phyloP scores from a whole-genome alignment of 2,797 vertebrate species.

The Arnoldichthys spilopterus region DNA sequence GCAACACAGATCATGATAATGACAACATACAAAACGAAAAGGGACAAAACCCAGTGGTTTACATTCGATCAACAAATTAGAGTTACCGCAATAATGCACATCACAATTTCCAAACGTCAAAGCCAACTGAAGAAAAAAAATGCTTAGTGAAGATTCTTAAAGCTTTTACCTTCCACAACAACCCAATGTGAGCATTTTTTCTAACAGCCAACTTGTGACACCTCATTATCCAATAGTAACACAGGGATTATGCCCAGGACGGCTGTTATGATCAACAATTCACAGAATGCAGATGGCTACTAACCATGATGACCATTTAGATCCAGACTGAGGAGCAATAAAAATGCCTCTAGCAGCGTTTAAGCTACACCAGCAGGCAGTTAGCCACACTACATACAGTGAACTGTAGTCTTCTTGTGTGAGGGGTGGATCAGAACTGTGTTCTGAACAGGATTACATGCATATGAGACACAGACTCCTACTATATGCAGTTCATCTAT shows the following conservation, averaged over 20 bases:
- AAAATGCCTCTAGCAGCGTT: slow-evolving; percentile 7
- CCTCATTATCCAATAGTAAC: not conserved
- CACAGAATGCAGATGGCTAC: slow-evolving; percentile 20
- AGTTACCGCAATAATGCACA: slow-evolving; percentile 25
- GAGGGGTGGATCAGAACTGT: slow-evolving; percentile 15
- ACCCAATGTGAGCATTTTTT: slow-evolving; percentile 7
- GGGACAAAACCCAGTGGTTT: not conserved
- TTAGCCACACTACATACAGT: not conserved
- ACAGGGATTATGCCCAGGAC: not conserved
- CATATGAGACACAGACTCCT: slow-evolving; percentile 44
- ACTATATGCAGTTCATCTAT: slow-evolving; percentile 39
- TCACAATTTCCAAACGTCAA: slow-evolving; percentile 30
- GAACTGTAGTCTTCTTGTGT: not conserved
- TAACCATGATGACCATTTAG: slow-evolving; percentile 20
- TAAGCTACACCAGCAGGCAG: slow-evolving; percentile 8
- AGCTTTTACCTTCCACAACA: slow-evolving; percentile 47
- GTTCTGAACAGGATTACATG: slow-evolving; percentile 59
- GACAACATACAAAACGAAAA: slow-evolving; percentile 8
- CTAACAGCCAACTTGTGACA: slow-evolving; percentile 25
- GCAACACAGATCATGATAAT: slow-evolving; percentile 21
- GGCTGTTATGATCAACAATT: slow-evolving; percentile 13
- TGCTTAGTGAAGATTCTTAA: slow-evolving; percentile 39
- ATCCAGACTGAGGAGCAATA: slow-evolving; percentile 12
- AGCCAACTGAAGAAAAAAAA: not conserved
- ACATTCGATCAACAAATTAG: slow-evolving; percentile 24